A percentile compares a stretch with the other conserved stretches of the same genome.
Evolutionary conservation across 2,113 vertebrate species (phyloP).

Genomic region (Lepus timidus): DNA sequence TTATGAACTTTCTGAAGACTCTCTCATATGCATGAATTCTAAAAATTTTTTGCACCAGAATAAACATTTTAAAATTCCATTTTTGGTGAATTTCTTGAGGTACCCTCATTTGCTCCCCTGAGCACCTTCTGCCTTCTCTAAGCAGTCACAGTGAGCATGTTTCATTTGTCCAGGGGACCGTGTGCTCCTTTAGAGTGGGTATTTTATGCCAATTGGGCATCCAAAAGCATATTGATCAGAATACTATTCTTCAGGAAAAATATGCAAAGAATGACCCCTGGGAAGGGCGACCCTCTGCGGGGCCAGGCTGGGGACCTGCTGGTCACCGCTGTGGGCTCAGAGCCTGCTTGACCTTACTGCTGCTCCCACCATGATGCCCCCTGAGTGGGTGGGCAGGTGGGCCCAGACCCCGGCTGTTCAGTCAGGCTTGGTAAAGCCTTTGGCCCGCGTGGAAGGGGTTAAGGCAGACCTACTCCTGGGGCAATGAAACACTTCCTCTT

Average conservation of each 20-base stretch:
- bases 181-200: background rate
- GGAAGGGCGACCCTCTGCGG: background rate
- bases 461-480: background rate
- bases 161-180: conserved; percentile 6
- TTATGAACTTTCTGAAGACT: too few species aligned
- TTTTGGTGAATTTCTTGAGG: too few species aligned
- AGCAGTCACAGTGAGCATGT: background rate
- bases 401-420: background rate
- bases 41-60: too few species aligned
- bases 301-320: background rate
- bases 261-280: background rate
- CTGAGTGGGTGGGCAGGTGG: background rate
- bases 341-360: background rate
- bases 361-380: background rate
- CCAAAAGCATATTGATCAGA: conserved; percentile 1
- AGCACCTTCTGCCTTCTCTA: background rate
- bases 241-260: background rate
- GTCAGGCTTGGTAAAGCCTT: conserved; percentile 8
- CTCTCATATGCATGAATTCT: too few species aligned
- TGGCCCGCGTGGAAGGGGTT: conserved; percentile 36
- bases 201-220: background rate
- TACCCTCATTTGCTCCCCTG: background rate
- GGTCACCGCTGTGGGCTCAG: background rate
- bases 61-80: too few species aligned
- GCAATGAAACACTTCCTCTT: conserved; percentile 70